Conservation (phyloP, 23 tunicate genomes). For the Clavelina lepadiformis region DNA sequence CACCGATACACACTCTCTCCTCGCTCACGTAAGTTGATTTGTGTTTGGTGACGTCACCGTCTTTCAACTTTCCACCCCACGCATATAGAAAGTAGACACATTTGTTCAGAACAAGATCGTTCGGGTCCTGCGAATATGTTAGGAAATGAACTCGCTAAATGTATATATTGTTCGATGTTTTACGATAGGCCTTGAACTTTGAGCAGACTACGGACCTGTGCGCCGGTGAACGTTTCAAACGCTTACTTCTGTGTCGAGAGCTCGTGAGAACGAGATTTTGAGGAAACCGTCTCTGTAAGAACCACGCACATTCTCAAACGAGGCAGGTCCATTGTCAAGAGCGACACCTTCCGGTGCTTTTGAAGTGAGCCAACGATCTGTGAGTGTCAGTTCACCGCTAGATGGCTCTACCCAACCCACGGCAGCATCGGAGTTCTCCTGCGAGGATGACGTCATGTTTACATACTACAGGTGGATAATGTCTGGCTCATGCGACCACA, state of each 20-base stretch:
- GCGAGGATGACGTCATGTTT: background rate
- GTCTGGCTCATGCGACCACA: background rate
- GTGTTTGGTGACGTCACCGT: slow-evolving; percentile 25
- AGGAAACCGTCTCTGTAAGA: slow-evolving; percentile 24
- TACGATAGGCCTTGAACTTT: too few species aligned
- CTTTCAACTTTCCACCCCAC: slow-evolving; percentile 37
- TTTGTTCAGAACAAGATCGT: slow-evolving; percentile 20
- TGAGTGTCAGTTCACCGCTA: slow-evolving; percentile 36
- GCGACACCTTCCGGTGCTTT: slow-evolving; percentile 44
- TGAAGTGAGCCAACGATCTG: slow-evolving; percentile 52
- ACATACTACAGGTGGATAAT: background rate
- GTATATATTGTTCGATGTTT: too few species aligned
- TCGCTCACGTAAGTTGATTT: slow-evolving; percentile 13
- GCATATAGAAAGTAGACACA: slow-evolving; percentile 43
- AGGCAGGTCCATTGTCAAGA: slow-evolving; percentile 27
- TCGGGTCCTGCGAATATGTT: slow-evolving; percentile 32
- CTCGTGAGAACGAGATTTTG: slow-evolving; percentile 25
- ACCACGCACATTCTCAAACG: slow-evolving; percentile 8
- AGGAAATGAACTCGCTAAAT: too few species aligned
- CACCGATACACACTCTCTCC: slow-evolving; percentile 30
- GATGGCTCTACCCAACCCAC: slow-evolving; percentile 37
- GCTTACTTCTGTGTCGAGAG: slow-evolving; percentile 30
- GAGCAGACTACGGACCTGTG: too few species aligned
- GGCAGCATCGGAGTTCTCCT: slow-evolving; percentile 20
- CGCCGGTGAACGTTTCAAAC: too few species aligned